Evolutionary conservation across 2,888 invertebrate genomes (phyloP).

Genomic region (Archaeoteleia sp.): DNA sequence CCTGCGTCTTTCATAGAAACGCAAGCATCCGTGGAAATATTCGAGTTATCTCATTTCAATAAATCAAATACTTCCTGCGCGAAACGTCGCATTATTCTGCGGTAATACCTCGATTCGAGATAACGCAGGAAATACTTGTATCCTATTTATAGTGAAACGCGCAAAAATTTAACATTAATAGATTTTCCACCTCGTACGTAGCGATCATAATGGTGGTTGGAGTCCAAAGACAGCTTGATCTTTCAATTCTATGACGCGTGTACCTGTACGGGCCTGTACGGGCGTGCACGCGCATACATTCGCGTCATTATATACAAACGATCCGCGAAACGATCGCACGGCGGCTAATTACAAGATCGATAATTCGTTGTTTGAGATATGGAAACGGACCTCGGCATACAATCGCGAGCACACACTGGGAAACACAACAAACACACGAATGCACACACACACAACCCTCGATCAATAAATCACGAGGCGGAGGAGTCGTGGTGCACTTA

Average conservation of each 20-base stretch:
- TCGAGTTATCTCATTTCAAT: neutral
- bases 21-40: neutral
- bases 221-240: conserved; percentile 5
- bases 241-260: neutral
- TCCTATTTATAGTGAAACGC: neutral
- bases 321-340: conserved; percentile 4
- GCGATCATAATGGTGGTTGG: neutral
- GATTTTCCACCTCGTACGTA: too few species aligned
- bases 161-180: too few species aligned
- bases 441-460: neutral
- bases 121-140: neutral
- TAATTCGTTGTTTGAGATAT: conserved; percentile 11
- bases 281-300: too few species aligned
- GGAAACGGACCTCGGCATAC: conserved; percentile 5
- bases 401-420: neutral
- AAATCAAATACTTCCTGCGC: neutral
- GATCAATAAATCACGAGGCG: conserved; percentile 13
- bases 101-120: neutral
- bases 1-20: neutral
- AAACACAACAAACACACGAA: neutral
- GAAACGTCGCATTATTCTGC: neutral
- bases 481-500: conserved; percentile 65
- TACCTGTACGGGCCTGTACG: too few species aligned
- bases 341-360: conserved; percentile 14
- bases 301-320: conserved; percentile 4